A percentile compares a stretch with the other conserved stretches of the same genome.
phyloP scores from a whole-genome alignment of 2,888 invertebrate species.

The Graphium colonna region DNA sequence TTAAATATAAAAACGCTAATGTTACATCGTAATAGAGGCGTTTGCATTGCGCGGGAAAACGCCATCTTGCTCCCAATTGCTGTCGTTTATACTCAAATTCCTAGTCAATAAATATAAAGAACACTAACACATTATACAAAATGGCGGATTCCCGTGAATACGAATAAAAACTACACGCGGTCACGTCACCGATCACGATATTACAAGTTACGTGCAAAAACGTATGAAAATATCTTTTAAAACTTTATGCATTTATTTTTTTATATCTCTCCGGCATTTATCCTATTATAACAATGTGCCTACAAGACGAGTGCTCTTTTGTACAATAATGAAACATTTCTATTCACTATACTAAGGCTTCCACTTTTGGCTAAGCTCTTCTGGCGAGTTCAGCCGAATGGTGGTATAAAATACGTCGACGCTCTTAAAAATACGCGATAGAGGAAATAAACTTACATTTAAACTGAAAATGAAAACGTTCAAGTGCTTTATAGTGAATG shows the following conservation, averaged over 20 bases:
- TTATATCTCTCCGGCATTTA: slow-evolving; percentile 70
- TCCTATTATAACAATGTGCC: slow-evolving; percentile 74
- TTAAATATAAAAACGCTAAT: slow-evolving; percentile 67
- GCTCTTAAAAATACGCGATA: slow-evolving; percentile 48
- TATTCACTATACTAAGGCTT: slow-evolving; percentile 57
- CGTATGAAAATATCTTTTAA: slow-evolving; percentile 76
- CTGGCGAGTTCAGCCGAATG: slow-evolving; percentile 33
- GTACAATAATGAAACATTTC: slow-evolving; percentile 70
- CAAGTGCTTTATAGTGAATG: slow-evolving; percentile 72
- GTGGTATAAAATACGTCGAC: slow-evolving; percentile 34
- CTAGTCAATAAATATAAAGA: slow-evolving; percentile 24
- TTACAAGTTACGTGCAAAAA: slow-evolving; percentile 74
- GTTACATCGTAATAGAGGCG: slow-evolving; percentile 55
- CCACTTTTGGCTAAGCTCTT: slow-evolving; percentile 34
- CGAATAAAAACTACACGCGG: slow-evolving; percentile 52
- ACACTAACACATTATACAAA: slow-evolving; percentile 31
- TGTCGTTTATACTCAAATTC: slow-evolving; percentile 23
- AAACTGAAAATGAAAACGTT: slow-evolving; percentile 56
- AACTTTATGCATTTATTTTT: slow-evolving; percentile 69
- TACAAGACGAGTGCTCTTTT: slow-evolving; percentile 69
- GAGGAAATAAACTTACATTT: slow-evolving; percentile 59
- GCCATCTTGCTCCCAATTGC: slow-evolving; percentile 34
- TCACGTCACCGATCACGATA: slow-evolving; percentile 45
- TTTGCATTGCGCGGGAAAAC: slow-evolving; percentile 42
- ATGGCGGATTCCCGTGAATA: slow-evolving; percentile 49